phyloP scores from a whole-genome alignment of 2,888 invertebrate genomes.

The Poecilobothrus nobilitatus region DNA sequence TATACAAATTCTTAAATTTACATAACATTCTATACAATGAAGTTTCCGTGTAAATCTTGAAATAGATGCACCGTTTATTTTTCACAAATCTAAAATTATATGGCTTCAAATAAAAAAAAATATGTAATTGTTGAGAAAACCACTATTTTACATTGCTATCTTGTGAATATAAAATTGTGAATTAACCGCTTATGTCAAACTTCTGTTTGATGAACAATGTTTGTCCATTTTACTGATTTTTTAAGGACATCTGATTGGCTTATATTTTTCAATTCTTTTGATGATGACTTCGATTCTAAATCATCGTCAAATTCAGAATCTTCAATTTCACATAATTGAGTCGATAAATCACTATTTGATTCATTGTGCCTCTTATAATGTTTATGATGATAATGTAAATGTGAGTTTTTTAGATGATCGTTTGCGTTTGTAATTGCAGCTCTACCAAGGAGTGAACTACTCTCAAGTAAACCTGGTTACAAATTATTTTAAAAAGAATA shows the following conservation, averaged over 20 bases:
- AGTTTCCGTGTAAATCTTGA: no score
- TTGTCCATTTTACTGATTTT: conserved; percentile 28
- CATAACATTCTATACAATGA: no score
- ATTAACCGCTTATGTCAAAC: conserved; percentile 25
- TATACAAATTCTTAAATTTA: no score
- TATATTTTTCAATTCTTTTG: conserved; percentile 13
- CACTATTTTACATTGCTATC: not conserved
- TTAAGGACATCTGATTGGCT: conserved; percentile 9
- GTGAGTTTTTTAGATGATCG: not conserved
- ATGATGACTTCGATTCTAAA: conserved; percentile 9
- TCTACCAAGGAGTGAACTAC: conserved; percentile 15
- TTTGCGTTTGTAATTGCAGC: not conserved
- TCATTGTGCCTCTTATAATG: conserved; percentile 43
- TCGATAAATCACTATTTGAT: conserved; percentile 80
- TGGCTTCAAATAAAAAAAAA: no score
- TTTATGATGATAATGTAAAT: not conserved
- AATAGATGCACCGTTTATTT: no score
- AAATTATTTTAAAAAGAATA: no score
- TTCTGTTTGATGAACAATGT: conserved; percentile 29
- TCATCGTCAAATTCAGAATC: conserved; percentile 66
- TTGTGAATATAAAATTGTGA: not conserved
- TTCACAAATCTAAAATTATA: no score
- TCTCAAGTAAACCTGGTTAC: conserved; percentile 13
- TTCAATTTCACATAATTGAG: conserved; percentile 86
- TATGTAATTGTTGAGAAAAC: no score